Conservation (phyloP, 2,888 invertebrate species). For the Ophioninae sp. region DNA sequence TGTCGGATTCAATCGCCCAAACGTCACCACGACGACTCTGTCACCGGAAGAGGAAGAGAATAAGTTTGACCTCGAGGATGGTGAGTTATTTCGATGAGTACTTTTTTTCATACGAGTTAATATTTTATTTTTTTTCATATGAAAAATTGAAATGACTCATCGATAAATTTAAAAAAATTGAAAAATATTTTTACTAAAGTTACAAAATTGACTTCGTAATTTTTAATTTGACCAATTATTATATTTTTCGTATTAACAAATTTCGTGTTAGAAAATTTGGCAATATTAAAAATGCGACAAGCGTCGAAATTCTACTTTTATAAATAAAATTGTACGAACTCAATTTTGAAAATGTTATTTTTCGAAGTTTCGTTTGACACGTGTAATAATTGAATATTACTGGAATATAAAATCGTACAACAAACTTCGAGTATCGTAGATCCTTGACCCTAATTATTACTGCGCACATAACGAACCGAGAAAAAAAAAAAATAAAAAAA, state of each 20-base stretch:
- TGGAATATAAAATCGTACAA: not conserved
- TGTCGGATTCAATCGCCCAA: conserved; percentile 40
- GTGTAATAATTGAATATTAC: not conserved
- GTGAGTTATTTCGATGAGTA: conserved; percentile 67
- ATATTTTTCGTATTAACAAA: not conserved
- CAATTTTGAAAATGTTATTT: not conserved
- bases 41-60: conserved; percentile 76
- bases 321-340: no score
- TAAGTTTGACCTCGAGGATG: conserved; percentile 75
- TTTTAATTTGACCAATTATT: not conserved
- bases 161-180: not conserved
- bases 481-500: conserved; percentile 1
- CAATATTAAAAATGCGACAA: not conserved
- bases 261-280: not conserved
- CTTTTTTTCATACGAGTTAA: not conserved
- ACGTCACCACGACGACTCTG: conserved; percentile 72
- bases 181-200: not conserved
- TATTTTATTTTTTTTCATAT: not conserved
- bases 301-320: not conserved
- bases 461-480: not conserved
- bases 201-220: not conserved
- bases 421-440: not conserved
- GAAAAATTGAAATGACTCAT: not conserved
- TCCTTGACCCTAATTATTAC: conserved; percentile 28
- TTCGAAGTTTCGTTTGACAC: not conserved